Evolutionary conservation across 2,797 vertebrate species (phyloP), one percentile per base, ranked within the genome.

Genomic region (Phyllotis vaccarum): DNA sequence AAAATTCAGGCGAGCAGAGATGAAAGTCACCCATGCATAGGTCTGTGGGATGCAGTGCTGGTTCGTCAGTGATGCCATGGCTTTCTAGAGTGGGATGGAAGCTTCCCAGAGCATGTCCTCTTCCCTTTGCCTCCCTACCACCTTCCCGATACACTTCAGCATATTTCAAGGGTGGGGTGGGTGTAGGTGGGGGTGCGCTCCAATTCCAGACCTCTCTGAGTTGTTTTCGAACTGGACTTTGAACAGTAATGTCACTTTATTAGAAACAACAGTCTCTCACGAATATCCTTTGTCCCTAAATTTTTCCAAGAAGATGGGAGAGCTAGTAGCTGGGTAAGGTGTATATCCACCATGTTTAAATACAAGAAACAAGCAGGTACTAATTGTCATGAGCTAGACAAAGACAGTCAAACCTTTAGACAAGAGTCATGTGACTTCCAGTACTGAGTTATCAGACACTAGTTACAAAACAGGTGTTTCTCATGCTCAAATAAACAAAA

Each of bases 261-360:
- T 22, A 19, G 46, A 31, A 80, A 86, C 13, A 89, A 13, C 6
- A 90, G 24, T 12, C 3, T n/a, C 49, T 74, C 31, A n/a, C 68
- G 68, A 49, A 74, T 37, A 37, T 43, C 43, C n/a, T 95, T 81
- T n/a, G 27, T 52, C 37, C 54, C 56, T 29, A 70, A 6, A 74
- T 54, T 70, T 96, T 54, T 86, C 46, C 70, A 49, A 88, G 43
- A 88, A 54, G 54, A 62, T 85, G 52, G 68, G 56, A 74, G 29
- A 79, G 9, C 37, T 27, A 22, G 72, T 40, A 76, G 37, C 54
- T 80, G 56, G 34, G 37, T 27, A 37, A 86, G 21, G n/a, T 46
- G 29, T 40, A 37, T 34, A 8, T 58, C 58, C 52, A 85, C 17
- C 49, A 34, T 22, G 40, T 52, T 94, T 37, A 89, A 56, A 83